Evolutionary conservation across 2,888 invertebrate genomes (phyloP), one percentile per base, ranked within the genome.

Genomic region (Cosmia pyralina): DNA sequence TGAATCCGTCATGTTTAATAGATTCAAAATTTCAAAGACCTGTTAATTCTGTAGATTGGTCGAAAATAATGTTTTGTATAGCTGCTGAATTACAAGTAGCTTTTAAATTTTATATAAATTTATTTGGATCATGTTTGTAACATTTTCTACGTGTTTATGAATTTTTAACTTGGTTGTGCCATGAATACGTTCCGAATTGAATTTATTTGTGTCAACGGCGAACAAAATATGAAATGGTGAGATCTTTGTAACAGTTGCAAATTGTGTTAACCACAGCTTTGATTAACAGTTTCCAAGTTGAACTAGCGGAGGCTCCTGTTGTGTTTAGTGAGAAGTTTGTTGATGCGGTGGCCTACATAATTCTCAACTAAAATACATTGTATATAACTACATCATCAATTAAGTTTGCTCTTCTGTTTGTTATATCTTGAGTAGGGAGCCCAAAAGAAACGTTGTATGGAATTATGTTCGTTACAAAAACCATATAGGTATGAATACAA

Each of bases 251-350:
- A 48, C 70, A 69, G 77, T 73, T 58, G 69, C 66, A 83, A 81
- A 74, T 72, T 74, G 71, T 83, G 69, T 77, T 67, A 72, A 77
- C 83, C 81, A 44, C 81, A 74, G 77, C 57, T 75, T 78, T 83
- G 81, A 78, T 83, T 81, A 72, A 83, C 70, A 70, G 78, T 81
- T 74, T 38, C 67, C 52, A 83, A 83, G 74, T 83, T 83, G 72
- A 65, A 77, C 77, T 74, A 82, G 71, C 44, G 63, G 48, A 58
- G 64, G 64, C 73, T 77, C 67, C 72, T 70, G 83, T 72, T 81
- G 77, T 75, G 77, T 81, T 83, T 80, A 82, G 69, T 66, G 52
- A 62, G 22, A 77, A 83, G 63, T 83, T 83, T 72, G 81, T 75
- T 81, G 67, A 79, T 79, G 79, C 68, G 72, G 79, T 75, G 69